A percentile compares a stretch with the other conserved stretches of the same genome.
Conservation (phyloP, 2,797 vertebrate species). For the Lagodon rhomboides region DNA sequence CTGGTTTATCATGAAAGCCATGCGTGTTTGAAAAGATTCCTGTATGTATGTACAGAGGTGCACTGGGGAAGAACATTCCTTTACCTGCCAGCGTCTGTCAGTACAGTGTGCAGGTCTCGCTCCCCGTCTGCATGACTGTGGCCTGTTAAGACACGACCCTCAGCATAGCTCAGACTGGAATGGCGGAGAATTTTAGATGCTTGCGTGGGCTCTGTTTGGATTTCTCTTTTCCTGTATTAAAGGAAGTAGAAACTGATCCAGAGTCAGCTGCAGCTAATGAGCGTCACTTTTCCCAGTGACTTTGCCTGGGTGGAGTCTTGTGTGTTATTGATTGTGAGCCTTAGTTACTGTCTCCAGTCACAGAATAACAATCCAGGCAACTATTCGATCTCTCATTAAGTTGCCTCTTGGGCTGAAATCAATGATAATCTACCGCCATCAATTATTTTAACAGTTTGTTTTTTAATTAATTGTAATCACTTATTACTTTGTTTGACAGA, state of each 20-base stretch:
- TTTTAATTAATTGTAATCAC: background rate
- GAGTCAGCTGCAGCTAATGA: conserved; percentile 1
- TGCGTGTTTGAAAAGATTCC: background rate
- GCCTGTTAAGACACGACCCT: conserved; percentile 69
- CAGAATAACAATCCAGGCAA: conserved; percentile 4
- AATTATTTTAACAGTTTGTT: background rate
- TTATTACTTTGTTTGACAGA: background rate
- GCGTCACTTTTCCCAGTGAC: background rate
- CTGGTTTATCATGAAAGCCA: conserved; percentile 9
- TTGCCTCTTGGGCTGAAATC: background rate
- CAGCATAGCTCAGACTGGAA: conserved; percentile 43
- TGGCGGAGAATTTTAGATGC: conserved; percentile 28
- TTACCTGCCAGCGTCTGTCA: conserved; percentile 13
- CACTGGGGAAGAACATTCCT: conserved; percentile 40
- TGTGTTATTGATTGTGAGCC: conserved; percentile 18
- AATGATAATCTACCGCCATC: background rate
- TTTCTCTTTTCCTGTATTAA: background rate
- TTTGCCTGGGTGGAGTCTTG: conserved; percentile 23
- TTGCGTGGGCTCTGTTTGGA: background rate
- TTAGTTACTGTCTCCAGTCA: conserved; percentile 23
- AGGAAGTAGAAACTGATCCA: conserved; percentile 22
- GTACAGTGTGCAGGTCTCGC: background rate
- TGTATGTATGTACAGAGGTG: conserved; percentile 9
- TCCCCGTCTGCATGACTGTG: background rate
- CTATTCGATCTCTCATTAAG: background rate